Percentiles rank a stretch among this genome's conserved stretches.
Evolutionary conservation across 1,140 invertebrate species (phyloP).

Genomic region (Schlechtendalia chinensis): DNA sequence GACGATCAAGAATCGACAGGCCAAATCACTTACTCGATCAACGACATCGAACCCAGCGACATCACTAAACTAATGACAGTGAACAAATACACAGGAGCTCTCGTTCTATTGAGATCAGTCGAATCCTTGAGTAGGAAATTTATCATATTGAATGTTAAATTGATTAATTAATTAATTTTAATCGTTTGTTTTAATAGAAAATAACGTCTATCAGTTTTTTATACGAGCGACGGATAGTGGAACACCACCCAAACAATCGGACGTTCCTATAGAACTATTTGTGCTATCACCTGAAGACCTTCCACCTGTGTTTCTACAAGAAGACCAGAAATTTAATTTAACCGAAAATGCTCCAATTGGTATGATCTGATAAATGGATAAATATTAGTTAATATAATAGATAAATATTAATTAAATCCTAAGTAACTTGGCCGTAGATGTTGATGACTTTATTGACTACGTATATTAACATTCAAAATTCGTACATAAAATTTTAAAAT

Average conservation of each 20-base stretch:
- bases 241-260: conserved; percentile 66
- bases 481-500: no score
- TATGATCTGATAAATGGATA: conserved; percentile 51
- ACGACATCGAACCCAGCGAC: conserved; percentile 64
- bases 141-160: conserved; percentile 22
- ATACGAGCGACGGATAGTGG: conserved; percentile 80
- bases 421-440: no score
- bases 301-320: conserved; percentile 71
- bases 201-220: conserved; percentile 84
- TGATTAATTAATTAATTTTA: background rate
- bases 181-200: conserved; percentile 62
- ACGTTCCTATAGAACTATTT: conserved; percentile 76
- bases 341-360: conserved; percentile 72
- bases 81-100: conserved; percentile 67
- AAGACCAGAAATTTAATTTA: conserved; percentile 73
- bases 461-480: no score
- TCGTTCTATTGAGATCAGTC: conserved; percentile 65
- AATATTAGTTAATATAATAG: no score
- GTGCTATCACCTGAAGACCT: conserved; percentile 69
- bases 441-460: no score
- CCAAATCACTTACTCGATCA: conserved; percentile 70
- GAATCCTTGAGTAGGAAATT: conserved; percentile 60
- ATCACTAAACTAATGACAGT: conserved; percentile 67
- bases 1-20: conserved; percentile 49
- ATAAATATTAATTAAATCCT: no score